Base-by-base conservation (phyloP, 2,888 invertebrate species). In the Diloba caeruleocephala region DNA sequence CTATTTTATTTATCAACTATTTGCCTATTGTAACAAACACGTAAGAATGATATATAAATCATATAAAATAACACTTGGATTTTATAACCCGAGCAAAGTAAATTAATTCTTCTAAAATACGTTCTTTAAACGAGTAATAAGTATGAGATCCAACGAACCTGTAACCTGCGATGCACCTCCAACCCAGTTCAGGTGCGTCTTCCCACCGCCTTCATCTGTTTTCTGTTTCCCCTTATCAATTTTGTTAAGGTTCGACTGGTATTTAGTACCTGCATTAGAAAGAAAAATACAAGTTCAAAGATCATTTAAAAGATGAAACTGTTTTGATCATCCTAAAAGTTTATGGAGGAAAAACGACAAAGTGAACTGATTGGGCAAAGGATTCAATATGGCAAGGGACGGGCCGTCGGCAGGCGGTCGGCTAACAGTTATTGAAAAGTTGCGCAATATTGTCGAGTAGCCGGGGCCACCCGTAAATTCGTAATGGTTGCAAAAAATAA, bases 171-270 rank as follows among this genome's bases (percentile, higher is more conserved):
- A 90, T 59, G 91, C 90, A 54, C 90, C 90, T 52, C 90, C 91
- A 58, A 93, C 93, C 94, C 94, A 94, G 84, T 94, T 94, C 76
- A 93, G 89, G 71, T 92, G 91, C 64, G 88, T 87, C 78, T 94
- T 94, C 74, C 94, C 90, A 50, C 94, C 90, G 37, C 94, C 94
- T 76, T 95, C 95, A 77, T 94, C 93, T 52, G 96, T 95, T 89
- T 96, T 96, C 86, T 96, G 96, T 87, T 96, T 96, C 43, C 96
- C 96, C 89, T 96, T 96, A 86, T 96, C 96, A 82, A 96, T 96
- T 89, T 96, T 96, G 86, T 97, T 97, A 82, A 96, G 89, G 82
- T 95, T 95, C 67, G 96, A 96, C 89, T 96, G 96, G 86, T 96
- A 96, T 86, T 96, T 96, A 64, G 96, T 95, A 86, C 96, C 96